phyloP scores from a whole-genome alignment of 2,113 vertebrate species.

The Sander vitreus region DNA sequence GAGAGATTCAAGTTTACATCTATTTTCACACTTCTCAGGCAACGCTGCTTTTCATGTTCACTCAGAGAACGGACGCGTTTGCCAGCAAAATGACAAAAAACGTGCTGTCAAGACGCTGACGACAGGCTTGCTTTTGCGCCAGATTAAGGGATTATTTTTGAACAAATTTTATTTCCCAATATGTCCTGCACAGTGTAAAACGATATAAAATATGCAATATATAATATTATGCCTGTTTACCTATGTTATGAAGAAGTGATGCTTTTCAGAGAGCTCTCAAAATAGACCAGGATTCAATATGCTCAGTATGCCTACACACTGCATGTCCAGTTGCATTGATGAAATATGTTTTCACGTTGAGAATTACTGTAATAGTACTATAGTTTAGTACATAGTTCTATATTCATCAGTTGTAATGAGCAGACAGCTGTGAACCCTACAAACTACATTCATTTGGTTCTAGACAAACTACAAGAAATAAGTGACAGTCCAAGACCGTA shows the following conservation, averaged over 20 bases:
- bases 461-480: neutral
- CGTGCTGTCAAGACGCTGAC: conserved; percentile 27
- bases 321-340: conserved; percentile 1
- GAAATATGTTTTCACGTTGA: conserved; percentile 15
- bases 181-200: conserved; percentile 34
- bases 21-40: neutral
- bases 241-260: conserved; percentile 37
- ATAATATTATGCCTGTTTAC: conserved; percentile 49
- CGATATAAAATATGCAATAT: conserved; percentile 46
- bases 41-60: neutral
- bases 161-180: conserved; percentile 59
- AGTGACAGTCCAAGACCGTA: neutral
- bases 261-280: conserved; percentile 33
- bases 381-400: neutral
- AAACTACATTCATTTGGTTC: neutral
- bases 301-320: neutral
- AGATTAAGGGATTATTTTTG: conserved; percentile 29
- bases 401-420: neutral
- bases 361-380: neutral
- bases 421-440: conserved; percentile 8
- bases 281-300: conserved; percentile 44
- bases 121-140: conserved; percentile 30
- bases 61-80: conserved; percentile 24
- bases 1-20: conserved; percentile 34
- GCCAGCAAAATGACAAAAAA: conserved; percentile 42